Conservation (phyloP, 2,888 invertebrate species). For the Pyralis farinalis region DNA sequence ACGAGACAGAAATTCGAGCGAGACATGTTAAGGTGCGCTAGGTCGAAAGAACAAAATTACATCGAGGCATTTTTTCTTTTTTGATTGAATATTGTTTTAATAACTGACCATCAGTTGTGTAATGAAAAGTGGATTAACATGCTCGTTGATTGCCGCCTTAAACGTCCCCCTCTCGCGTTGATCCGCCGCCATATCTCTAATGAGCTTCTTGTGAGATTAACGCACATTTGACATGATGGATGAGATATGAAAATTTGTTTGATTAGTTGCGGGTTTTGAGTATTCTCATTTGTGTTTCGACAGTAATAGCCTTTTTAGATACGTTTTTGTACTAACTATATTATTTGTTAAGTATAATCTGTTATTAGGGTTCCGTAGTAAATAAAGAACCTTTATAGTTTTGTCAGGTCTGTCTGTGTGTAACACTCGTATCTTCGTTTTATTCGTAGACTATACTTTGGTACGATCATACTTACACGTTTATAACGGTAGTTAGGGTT, state of each 20-base stretch:
- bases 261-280: conserved; percentile 56
- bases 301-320: conserved; percentile 38
- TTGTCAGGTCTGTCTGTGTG: too few species aligned
- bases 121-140: conserved; percentile 40
- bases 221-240: conserved; percentile 65
- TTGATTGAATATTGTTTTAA: conserved; percentile 27
- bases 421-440: too few species aligned
- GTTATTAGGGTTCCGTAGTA: too few species aligned
- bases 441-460: too few species aligned
- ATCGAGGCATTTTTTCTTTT: conserved; percentile 19
- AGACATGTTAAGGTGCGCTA: conserved; percentile 20
- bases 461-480: too few species aligned
- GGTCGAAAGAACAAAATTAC: conserved; percentile 17
- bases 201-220: conserved; percentile 58
- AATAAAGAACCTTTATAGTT: too few species aligned
- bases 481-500: too few species aligned
- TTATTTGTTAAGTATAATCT: conserved; percentile 17
- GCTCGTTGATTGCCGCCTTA: conserved; percentile 26
- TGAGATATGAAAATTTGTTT: conserved; percentile 66
- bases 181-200: conserved; percentile 36
- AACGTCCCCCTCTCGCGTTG: conserved; percentile 26
- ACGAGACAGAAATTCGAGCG: conserved; percentile 29
- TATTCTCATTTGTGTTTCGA: conserved; percentile 44
- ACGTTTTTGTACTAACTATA: conserved; percentile 24
- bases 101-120: conserved; percentile 24